Percentiles rank a stretch among this genome's conserved stretches.
Conservation (phyloP, 92 coral and sea anemone genomes). For the Bergia puertoricense region DNA sequence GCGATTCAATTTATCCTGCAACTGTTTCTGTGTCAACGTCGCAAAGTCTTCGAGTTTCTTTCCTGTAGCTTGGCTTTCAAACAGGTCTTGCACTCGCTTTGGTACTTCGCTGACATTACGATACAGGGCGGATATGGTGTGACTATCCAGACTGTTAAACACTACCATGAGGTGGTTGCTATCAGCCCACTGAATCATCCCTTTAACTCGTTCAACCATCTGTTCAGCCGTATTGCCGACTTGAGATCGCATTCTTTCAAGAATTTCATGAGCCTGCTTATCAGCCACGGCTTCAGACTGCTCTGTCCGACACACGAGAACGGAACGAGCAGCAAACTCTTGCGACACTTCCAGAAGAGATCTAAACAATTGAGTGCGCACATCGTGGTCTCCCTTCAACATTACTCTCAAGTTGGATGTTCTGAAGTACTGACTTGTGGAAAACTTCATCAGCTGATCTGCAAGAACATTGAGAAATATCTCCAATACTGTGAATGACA, state of each 20-base stretch:
- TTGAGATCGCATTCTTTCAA: slow-evolving; percentile 60
- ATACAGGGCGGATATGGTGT: slow-evolving; percentile 83
- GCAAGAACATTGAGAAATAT: slow-evolving; percentile 87
- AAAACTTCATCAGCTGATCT: slow-evolving; percentile 87
- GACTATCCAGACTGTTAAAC: slow-evolving; percentile 74
- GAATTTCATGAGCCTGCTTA: slow-evolving; percentile 61
- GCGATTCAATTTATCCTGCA: slow-evolving; percentile 77
- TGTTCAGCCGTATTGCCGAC: slow-evolving; percentile 60
- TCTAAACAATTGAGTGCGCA: slow-evolving; percentile 76
- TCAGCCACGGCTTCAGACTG: slow-evolving; percentile 74
- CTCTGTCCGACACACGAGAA: slow-evolving; percentile 69
- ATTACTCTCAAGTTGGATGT: slow-evolving; percentile 68
- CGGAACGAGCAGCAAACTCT: slow-evolving; percentile 93
- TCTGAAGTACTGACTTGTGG: slow-evolving; percentile 81
- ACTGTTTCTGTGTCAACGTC: slow-evolving; percentile 69
- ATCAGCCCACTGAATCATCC: slow-evolving; percentile 97
- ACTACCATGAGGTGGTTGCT: slow-evolving; percentile 85
- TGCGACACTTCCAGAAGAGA: slow-evolving; percentile 90
- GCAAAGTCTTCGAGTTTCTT: slow-evolving; percentile 80
- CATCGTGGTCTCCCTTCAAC: slow-evolving; percentile 75
- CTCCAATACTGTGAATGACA: slow-evolving; percentile 75
- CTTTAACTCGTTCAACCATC: slow-evolving; percentile 88
- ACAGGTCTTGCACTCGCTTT: slow-evolving; percentile 62
- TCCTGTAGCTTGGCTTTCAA: slow-evolving; percentile 75
- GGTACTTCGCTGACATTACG: slow-evolving; percentile 76